Evolutionary conservation across 2,888 invertebrate species (phyloP), one percentile per base, ranked within the genome.

Genomic region (Pteria penguin): DNA sequence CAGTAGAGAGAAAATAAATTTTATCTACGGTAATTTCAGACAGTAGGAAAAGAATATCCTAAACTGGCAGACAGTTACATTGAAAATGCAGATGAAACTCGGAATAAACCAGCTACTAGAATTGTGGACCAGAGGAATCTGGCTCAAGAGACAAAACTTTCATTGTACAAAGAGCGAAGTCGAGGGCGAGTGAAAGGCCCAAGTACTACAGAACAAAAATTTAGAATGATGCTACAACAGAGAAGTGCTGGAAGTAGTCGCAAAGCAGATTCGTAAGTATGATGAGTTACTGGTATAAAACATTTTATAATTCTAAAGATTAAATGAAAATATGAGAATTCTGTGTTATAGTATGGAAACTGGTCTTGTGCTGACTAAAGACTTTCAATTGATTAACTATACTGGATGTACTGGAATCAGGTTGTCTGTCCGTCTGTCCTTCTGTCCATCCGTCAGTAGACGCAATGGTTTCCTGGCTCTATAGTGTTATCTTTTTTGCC

Each of bases 81-180:
- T 22, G 75, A 81, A n/a, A 70, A 67, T 24, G 62, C 81, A 14
- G 75, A 80, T 22, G 73, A 72, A 26, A n/a, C n/a, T n/a, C 8
- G 45, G 45, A 79, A 84, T 24, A 83, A 82, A 58, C 87, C 87
- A 4, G 88, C 90, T 1, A 79, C 88, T 31, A 78, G 91, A 33
- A 83, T 91, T n/a, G 90, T 87, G 1, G 87, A 91, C 75, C 91
- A 91, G 81, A 76, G 88, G 18, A 89, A 89, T 73, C 85, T 91
- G 26, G 78, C 85, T 55, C 84, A 90, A 31, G 90, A 91, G 72
- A 91, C 90, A 31, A 89, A 89, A 75, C 85, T 91, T 0, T 86
- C 87, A 45, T 79, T 91, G 58, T 91, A 87, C 77, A 75, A 84
- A 55, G 85, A 88, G 52, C 81, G 84, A 70, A 76, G 84, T 27